Percentiles rank a stretch among this genome's conserved stretches.
Conservation (phyloP, 37 sponge, comb jelly and placozoan species). For the Ianthella basta region DNA sequence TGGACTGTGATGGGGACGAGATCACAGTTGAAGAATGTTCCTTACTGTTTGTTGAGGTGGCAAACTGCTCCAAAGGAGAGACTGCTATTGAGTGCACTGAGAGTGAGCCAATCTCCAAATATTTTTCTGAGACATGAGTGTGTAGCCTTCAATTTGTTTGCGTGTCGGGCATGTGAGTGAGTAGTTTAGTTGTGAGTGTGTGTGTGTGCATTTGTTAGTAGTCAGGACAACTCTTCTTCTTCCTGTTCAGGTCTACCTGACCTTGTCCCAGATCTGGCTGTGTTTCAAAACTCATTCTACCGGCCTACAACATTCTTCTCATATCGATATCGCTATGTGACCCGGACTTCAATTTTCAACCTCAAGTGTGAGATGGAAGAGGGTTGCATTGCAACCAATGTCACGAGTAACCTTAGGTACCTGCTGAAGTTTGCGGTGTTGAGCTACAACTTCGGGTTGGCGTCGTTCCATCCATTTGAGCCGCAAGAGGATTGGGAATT, state of each 20-base stretch:
- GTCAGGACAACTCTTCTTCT: too few relatives aligned
- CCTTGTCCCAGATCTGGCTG: too few relatives aligned
- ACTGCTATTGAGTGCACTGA: background rate
- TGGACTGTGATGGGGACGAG: constrained; percentile 16
- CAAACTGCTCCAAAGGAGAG: background rate
- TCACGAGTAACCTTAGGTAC: background rate
- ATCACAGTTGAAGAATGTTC: background rate
- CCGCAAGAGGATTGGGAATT: constrained; percentile 56
- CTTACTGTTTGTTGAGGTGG: background rate
- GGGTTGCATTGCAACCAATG: background rate
- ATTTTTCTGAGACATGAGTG: too few relatives aligned
- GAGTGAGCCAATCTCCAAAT: background rate
- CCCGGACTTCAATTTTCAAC: background rate
- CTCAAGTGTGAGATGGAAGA: constrained; percentile 24
- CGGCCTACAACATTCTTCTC: too few relatives aligned
- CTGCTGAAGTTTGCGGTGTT: constrained; percentile 63
- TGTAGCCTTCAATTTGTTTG: too few relatives aligned
- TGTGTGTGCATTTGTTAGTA: too few relatives aligned
- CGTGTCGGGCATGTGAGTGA: too few relatives aligned
- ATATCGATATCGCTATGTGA: background rate
- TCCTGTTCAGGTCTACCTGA: too few relatives aligned
- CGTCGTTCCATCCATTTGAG: constrained; percentile 48
- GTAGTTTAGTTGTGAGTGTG: too few relatives aligned
- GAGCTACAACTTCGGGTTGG: constrained; percentile 69
- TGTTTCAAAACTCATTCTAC: too few relatives aligned